Evolutionary conservation across 37 sponge, comb jelly and placozoan species (phyloP).

Genomic region (Geodia barretti): DNA sequence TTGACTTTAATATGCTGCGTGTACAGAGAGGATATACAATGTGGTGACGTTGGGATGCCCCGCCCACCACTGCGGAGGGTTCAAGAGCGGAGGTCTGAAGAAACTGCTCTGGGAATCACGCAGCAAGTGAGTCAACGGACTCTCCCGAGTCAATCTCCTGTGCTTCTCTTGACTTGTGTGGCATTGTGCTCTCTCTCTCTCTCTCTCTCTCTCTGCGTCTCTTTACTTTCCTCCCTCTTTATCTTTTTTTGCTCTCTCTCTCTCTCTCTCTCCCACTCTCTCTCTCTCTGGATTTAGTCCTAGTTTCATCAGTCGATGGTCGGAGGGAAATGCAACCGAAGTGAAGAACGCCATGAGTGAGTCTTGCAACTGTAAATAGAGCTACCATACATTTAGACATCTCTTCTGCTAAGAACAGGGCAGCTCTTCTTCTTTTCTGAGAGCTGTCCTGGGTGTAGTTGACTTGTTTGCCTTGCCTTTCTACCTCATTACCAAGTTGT

Average conservation of each 20-base stretch:
- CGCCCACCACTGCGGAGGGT: constrained; percentile 58
- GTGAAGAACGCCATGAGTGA: constrained; percentile 28
- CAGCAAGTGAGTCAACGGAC: constrained; percentile 21
- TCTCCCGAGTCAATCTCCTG: too few species aligned
- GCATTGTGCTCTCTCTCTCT: constrained; percentile 1
- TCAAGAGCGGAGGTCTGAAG: constrained; percentile 63
- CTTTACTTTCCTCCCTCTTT: neutral
- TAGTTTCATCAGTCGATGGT: constrained; percentile 38
- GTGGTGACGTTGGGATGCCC: constrained; percentile 48
- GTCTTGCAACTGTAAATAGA: too few species aligned
- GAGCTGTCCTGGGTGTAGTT: too few species aligned
- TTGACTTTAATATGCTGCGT: too few species aligned
- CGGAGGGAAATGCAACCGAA: constrained; percentile 6
- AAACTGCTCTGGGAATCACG: constrained; percentile 39
- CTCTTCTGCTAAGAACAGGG: too few species aligned
- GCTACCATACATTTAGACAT: too few species aligned
- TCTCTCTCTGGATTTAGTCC: constrained; percentile 33
- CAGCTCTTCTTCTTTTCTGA: too few species aligned
- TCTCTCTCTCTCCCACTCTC: neutral
- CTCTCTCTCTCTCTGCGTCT: constrained; percentile 1
- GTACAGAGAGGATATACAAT: constrained; percentile 5
- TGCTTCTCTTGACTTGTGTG: neutral
- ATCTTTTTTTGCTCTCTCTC: constrained; percentile 10
- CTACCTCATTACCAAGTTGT: too few species aligned
- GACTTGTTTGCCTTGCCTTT: too few species aligned